A percentile compares a stretch with the other conserved stretches of the same genome.
phyloP scores from a whole-genome alignment of 2,113 vertebrate species.

The Phodopus roborovskii region DNA sequence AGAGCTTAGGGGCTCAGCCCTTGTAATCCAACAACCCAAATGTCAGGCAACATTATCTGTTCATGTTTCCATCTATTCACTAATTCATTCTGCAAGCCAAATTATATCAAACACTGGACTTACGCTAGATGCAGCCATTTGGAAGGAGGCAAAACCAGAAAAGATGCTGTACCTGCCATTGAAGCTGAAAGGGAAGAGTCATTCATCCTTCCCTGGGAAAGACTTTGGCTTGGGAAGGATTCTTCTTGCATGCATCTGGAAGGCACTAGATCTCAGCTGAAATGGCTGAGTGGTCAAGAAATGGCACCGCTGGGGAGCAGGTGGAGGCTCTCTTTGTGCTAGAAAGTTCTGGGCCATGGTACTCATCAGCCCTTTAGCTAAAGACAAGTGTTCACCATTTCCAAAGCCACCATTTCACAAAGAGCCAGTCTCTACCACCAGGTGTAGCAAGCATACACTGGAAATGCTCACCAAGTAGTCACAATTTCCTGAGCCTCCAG shows the following conservation, averaged over 20 bases:
- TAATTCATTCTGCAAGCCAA: not conserved
- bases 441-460: not conserved
- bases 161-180: not conserved
- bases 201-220: not conserved
- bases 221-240: too few relatives aligned
- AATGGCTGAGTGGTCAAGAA: not conserved
- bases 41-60: not conserved
- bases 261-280: not conserved
- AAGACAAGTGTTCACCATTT: not conserved
- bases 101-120: not conserved
- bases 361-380: not conserved
- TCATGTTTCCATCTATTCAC: not conserved
- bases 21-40: not conserved
- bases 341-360: not conserved
- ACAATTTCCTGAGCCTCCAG: not conserved
- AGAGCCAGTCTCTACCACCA: not conserved
- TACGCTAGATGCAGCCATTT: not conserved
- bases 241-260: not conserved
- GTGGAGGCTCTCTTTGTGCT: too few relatives aligned
- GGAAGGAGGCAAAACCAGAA: not conserved
- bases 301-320: not conserved
- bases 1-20: not conserved
- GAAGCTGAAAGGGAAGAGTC: not conserved
- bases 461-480: not conserved
- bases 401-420: not conserved